These are phyloP conservation scores for Prostheceraeus crozeri DNA, from an alignment of 2,888 invertebrate genomes.

Conservation along the genomic window DNA sequence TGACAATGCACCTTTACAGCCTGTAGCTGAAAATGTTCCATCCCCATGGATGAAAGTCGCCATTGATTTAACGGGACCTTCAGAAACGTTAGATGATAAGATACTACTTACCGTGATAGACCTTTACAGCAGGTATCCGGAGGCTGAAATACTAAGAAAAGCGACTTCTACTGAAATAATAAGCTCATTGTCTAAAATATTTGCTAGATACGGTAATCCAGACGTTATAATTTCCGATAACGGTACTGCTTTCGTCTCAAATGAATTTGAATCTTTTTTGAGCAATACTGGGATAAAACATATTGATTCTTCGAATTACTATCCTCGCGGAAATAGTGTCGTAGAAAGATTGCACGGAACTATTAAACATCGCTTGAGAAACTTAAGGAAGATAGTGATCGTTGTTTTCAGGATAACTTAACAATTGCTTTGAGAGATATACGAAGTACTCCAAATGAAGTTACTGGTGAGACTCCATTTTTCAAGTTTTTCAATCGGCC, in stretches of 20 bases:
- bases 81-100: slow-evolving; percentile 8
- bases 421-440: background rate
- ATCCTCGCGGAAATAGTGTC: background rate
- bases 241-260: background rate
- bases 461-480: no score
- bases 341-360: background rate
- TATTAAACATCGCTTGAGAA: background rate
- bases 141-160: background rate
- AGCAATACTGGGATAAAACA: background rate
- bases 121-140: background rate
- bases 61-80: slow-evolving; percentile 14
- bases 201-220: background rate
- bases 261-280: slow-evolving; percentile 1
- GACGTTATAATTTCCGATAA: background rate
- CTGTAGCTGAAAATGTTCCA: slow-evolving; percentile 6
- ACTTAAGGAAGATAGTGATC: background rate
- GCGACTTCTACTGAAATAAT: no score
- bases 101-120: slow-evolving; percentile 14
- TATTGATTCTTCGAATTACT: background rate
- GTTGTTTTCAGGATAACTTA: background rate
- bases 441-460: background rate
- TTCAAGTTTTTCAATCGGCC: no score
- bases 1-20: slow-evolving; percentile 8
- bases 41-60: background rate
- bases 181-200: no score